Evolutionary conservation across 2,888 invertebrate genomes (phyloP), one percentile per base, ranked within the genome.

Genomic region (Melanophora roralis): DNA sequence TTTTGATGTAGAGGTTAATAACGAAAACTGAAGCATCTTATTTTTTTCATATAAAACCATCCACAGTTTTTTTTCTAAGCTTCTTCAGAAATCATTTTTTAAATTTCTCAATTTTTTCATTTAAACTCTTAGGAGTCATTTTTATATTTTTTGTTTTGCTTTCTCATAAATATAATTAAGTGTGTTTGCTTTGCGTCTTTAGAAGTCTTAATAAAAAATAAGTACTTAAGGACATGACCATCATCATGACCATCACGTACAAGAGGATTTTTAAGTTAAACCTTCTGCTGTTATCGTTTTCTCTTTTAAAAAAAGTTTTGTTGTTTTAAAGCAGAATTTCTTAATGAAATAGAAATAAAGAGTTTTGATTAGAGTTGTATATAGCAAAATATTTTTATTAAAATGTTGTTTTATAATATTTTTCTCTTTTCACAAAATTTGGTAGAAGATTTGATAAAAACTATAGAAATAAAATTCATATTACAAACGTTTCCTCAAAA

Each of bases 81-180:
- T n/a, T 27, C 11, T 40, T 60, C 16, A 68, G 32, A 51, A n/a
- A 59, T 36, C 14, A 36, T 55, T 53, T 43, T 62, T 8, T 49
- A 36, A 59, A 43, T n/a, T n/a, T n/a, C 16, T 27, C 9, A 3
- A 23, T 34, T 32, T 32, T 43, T 45, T 51, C 38, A 9, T 16
- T 16, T 12, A 2, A 65, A 27, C 34, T 38, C 16, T 55, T 19
- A 21, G n/a, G 7, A n/a, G 40, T 11, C 19, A 8, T 51, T 53
- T 40, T 34, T 62, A 7, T 16, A 6, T 53, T 65, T 65, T 47
- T 45, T 40, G 16, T n/a, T 16, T 38, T 40, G 9, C 34, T 45
- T 53, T 11, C 51, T n/a, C 45, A 72, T 65, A 53, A 71, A 59
- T 67, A 51, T 74, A 65, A 74, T 74, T 74, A 74, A 74, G 65